These are phyloP conservation scores for Drosophila sulfurigaster DNA, from an alignment of 1,140 invertebrate species.

Conservation along the genomic window DNA sequence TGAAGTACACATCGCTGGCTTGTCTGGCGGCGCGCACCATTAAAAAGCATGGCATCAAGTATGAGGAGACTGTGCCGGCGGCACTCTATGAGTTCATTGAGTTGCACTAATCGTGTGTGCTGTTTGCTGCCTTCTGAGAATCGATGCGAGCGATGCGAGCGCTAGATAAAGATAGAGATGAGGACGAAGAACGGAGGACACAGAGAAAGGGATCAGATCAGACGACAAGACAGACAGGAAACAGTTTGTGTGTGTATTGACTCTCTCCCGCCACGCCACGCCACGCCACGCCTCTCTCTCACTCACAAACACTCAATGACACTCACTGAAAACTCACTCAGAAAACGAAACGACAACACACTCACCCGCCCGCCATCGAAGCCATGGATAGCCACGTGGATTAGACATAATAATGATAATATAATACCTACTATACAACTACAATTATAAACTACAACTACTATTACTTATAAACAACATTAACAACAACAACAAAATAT, in stretches of 20 bases:
- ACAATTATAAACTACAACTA: constrained; percentile 66
- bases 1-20: constrained; percentile 91
- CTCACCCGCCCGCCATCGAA: constrained; percentile 61
- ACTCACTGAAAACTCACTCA: constrained; percentile 1
- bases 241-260: background rate
- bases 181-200: too few relatives aligned
- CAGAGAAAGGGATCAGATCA: background rate
- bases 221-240: background rate
- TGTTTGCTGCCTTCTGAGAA: background rate
- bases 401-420: constrained; percentile 40
- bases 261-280: background rate
- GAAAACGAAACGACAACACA: constrained; percentile 15
- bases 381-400: constrained; percentile 44
- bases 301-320: background rate
- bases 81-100: constrained; percentile 82
- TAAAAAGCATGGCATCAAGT: constrained; percentile 74
- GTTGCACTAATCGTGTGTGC: constrained; percentile 63
- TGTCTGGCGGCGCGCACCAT: constrained; percentile 93
- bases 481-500: constrained; percentile 17
- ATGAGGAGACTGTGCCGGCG: constrained; percentile 65
- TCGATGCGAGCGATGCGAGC: background rate
- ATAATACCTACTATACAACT: constrained; percentile 53
- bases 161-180: background rate
- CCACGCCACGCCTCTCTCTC: background rate
- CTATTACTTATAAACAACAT: constrained; percentile 41